Evolutionary conservation across 2,113 vertebrate species (phyloP).

Genomic region (Gallinago undulata): DNA sequence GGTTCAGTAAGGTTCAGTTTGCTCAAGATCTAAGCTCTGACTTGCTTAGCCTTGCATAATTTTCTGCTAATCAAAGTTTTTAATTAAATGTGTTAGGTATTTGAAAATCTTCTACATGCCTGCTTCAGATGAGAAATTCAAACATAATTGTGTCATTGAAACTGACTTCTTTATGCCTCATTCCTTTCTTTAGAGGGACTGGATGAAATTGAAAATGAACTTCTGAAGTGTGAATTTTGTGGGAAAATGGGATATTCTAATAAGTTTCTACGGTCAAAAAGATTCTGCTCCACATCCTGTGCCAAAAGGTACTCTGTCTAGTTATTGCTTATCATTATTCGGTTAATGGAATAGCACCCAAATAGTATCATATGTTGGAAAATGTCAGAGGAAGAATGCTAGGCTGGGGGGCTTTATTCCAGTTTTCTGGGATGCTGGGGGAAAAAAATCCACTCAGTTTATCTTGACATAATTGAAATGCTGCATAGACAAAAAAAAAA

Average conservation of each 20-base stretch:
- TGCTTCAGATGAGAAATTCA: background rate
- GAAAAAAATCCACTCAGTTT: background rate
- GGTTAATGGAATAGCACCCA: background rate
- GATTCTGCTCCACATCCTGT: constrained; percentile 96
- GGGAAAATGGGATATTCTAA: constrained; percentile 92
- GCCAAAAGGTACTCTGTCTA: constrained; percentile 85
- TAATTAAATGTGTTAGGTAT: background rate
- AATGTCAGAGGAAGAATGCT: background rate
- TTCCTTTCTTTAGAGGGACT: constrained; percentile 78
- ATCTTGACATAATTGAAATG: background rate
- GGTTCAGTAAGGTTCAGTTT: background rate
- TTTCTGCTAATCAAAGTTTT: background rate
- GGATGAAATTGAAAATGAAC: constrained; percentile 81
- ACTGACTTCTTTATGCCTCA: background rate
- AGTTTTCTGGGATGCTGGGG: background rate
- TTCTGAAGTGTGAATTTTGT: constrained; percentile 96
- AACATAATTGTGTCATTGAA: background rate
- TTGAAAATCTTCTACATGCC: background rate
- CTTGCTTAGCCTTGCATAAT: background rate
- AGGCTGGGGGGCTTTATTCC: background rate
- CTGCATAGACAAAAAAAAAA: background rate
- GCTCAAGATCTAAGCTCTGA: background rate
- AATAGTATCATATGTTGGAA: background rate
- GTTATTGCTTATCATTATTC: background rate
- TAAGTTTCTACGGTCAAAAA: constrained; percentile 92